Conservation (phyloP, 2,113 vertebrate species). For the Rhinolophus sinicus region DNA sequence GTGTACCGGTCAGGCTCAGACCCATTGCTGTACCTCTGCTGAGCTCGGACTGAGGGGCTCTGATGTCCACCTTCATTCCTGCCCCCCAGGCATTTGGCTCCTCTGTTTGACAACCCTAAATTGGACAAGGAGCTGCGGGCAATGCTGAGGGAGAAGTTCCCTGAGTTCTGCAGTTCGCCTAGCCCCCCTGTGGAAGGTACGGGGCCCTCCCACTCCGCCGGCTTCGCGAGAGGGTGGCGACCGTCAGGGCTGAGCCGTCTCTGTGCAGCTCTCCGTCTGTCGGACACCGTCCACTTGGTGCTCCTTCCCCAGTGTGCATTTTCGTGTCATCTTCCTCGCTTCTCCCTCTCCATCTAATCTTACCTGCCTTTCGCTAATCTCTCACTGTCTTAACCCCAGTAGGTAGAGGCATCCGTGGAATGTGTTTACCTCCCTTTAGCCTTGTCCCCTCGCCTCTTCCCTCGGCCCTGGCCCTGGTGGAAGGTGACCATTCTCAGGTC, state of each 20-base stretch:
- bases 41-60: neutral
- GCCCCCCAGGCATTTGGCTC: conserved; percentile 91
- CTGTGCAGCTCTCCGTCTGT: neutral
- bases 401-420: neutral
- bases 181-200: conserved; percentile 95
- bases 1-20: neutral
- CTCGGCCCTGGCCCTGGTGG: neutral
- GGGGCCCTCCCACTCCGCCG: neutral
- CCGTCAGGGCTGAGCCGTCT: neutral
- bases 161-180: conserved; percentile 96
- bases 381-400: neutral
- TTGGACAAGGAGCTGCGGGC: conserved; percentile 96
- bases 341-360: neutral
- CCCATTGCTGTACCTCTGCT: neutral
- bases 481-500: neutral
- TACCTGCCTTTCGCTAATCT: neutral
- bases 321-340: neutral
- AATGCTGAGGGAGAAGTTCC: conserved; percentile 97
- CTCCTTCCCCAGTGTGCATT: neutral
- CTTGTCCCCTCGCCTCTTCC: neutral
- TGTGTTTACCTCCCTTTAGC: neutral
- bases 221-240: neutral
- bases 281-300: too few species aligned
- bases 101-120: conserved; percentile 97
- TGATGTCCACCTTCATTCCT: neutral